Percentiles rank a stretch among this genome's conserved stretches.
Conservation (phyloP, 2,888 invertebrate genomes). For the Monochamus alternatus region DNA sequence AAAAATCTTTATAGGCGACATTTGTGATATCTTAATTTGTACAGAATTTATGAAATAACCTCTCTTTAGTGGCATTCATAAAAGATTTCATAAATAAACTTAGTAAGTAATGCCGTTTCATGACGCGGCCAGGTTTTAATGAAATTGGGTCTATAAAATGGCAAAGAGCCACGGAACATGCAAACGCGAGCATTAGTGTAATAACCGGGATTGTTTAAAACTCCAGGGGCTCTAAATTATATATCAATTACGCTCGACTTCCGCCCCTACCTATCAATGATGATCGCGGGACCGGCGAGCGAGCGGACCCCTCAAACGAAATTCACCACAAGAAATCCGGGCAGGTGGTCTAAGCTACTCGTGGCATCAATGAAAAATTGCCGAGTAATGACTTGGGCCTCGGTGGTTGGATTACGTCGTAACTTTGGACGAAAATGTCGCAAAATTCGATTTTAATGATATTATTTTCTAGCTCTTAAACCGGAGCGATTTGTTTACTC, state of each 20-base stretch:
- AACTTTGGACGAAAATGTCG: slow-evolving; percentile 11
- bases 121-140: slow-evolving; percentile 19
- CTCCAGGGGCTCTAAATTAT: slow-evolving; percentile 64
- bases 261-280: slow-evolving; percentile 19
- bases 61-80: too few relatives aligned
- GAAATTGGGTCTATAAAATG: slow-evolving; percentile 26
- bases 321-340: slow-evolving; percentile 15
- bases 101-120: slow-evolving; percentile 1
- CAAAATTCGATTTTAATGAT: slow-evolving; percentile 27
- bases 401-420: slow-evolving; percentile 17
- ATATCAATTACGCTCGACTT: slow-evolving; percentile 63
- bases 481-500: not conserved
- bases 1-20: too few relatives aligned
- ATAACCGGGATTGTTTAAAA: slow-evolving; percentile 65
- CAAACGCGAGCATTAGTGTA: slow-evolving; percentile 48
- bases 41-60: too few relatives aligned
- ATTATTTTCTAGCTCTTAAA: slow-evolving; percentile 1
- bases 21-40: too few relatives aligned
- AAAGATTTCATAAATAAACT: not conserved
- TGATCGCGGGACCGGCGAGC: slow-evolving; percentile 4
- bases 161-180: slow-evolving; percentile 40
- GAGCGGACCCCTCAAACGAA: slow-evolving; percentile 18
- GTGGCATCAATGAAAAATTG: slow-evolving; percentile 31
- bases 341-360: slow-evolving; percentile 24
- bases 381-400: slow-evolving; percentile 16